phyloP scores from a whole-genome alignment of 2,797 vertebrate genomes.

The Glyptemys insculpta region DNA sequence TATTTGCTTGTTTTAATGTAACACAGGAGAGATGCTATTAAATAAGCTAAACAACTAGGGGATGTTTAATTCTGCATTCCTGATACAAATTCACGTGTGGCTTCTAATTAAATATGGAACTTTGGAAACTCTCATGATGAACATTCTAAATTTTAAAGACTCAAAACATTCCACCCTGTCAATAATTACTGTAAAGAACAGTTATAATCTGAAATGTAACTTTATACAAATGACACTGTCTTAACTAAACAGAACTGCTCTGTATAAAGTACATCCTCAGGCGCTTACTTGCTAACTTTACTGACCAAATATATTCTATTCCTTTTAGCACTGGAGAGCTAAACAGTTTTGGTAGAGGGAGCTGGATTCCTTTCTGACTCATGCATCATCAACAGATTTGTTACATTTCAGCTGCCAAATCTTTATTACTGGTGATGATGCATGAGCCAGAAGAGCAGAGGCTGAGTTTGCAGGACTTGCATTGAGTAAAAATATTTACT shows the following conservation, averaged over 20 bases:
- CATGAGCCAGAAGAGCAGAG: constrained; percentile 54
- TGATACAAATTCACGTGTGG: fast-evolving
- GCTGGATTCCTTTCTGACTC: constrained; percentile 64
- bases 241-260: not conserved
- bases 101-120: not conserved
- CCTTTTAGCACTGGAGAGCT: constrained; percentile 51
- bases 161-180: constrained; percentile 12
- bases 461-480: not conserved
- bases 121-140: not conserved
- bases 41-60: not conserved
- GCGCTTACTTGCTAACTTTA: constrained; percentile 1
- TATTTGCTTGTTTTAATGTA: fast-evolving
- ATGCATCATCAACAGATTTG: constrained; percentile 53
- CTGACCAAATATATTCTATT: constrained; percentile 33
- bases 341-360: constrained; percentile 50
- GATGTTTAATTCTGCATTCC: not conserved
- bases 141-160: not conserved
- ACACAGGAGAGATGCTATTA: not conserved
- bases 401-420: constrained; percentile 56
- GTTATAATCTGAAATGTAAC: constrained; percentile 35
- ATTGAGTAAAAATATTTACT: not conserved
- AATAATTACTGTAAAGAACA: not conserved
- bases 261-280: not conserved
- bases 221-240: not conserved
- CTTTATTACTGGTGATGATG: constrained; percentile 52